These are phyloP conservation scores for Syrista parreyssii DNA, from an alignment of 2,888 invertebrate genomes.

Conservation along the genomic window DNA sequence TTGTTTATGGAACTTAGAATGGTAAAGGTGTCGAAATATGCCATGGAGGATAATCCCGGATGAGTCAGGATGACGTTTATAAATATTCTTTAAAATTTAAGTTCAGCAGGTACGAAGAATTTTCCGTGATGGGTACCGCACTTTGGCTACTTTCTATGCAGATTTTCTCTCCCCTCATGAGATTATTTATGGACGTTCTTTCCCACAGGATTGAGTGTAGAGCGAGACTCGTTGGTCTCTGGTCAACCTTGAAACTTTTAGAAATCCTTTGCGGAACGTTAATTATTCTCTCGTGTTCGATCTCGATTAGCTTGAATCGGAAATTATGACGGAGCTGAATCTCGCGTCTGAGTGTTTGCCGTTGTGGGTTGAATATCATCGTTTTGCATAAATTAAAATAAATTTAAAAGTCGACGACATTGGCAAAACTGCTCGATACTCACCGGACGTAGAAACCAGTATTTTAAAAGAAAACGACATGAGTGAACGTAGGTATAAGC, in stretches of 20 bases:
- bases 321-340: neutral
- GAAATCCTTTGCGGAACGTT: neutral
- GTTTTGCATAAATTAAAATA: conserved; percentile 20
- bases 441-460: neutral
- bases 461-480: neutral
- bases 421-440: neutral
- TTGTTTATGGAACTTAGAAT: neutral
- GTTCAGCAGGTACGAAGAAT: conserved; percentile 15
- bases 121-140: conserved; percentile 1
- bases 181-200: conserved; percentile 27
- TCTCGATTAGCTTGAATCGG: neutral
- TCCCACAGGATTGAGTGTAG: neutral
- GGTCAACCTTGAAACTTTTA: conserved; percentile 9
- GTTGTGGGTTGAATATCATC: conserved; percentile 7
- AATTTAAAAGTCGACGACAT: conserved; percentile 22
- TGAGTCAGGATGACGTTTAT: conserved; percentile 4
- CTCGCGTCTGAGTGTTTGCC: neutral
- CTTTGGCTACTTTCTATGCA: conserved; percentile 16
- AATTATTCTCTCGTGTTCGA: neutral
- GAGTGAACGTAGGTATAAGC: neutral
- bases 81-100: conserved; percentile 10
- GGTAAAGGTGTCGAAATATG: neutral
- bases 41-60: conserved; percentile 15
- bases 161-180: conserved; percentile 13
- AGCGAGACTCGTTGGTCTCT: neutral